Conservation (phyloP, 2,888 invertebrate genomes). For the Macrosiphum euphorbiae region DNA sequence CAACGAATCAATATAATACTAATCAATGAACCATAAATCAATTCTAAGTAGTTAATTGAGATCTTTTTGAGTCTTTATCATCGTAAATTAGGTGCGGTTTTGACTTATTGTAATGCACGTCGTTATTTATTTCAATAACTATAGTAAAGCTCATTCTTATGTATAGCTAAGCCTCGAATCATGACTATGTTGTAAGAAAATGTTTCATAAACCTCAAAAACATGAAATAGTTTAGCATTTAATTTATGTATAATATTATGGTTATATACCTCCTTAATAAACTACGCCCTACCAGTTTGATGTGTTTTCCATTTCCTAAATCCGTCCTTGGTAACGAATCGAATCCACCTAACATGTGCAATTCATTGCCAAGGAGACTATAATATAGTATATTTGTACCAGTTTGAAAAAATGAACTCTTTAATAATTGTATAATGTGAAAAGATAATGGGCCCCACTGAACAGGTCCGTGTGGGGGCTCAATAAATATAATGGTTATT, state of each 20-base stretch:
- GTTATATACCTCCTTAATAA: background rate
- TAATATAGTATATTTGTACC: background rate
- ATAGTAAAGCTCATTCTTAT: background rate
- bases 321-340: background rate
- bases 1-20: background rate
- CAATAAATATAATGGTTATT: background rate
- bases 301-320: background rate
- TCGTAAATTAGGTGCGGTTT: background rate
- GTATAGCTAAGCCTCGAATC: background rate
- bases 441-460: too few relatives aligned
- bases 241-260: background rate
- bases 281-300: background rate
- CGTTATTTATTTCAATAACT: background rate
- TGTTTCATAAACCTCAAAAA: background rate
- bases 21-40: too few relatives aligned
- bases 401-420: background rate
- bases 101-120: background rate
- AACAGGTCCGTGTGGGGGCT: too few relatives aligned
- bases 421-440: too few relatives aligned
- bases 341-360: background rate
- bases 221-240: background rate
- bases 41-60: background rate
- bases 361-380: background rate
- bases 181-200: background rate
- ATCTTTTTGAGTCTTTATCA: background rate